Evolutionary conservation across 2,797 vertebrate species (phyloP), one percentile per base, ranked within the genome.

Genomic region (Chrysolophus pictus): DNA sequence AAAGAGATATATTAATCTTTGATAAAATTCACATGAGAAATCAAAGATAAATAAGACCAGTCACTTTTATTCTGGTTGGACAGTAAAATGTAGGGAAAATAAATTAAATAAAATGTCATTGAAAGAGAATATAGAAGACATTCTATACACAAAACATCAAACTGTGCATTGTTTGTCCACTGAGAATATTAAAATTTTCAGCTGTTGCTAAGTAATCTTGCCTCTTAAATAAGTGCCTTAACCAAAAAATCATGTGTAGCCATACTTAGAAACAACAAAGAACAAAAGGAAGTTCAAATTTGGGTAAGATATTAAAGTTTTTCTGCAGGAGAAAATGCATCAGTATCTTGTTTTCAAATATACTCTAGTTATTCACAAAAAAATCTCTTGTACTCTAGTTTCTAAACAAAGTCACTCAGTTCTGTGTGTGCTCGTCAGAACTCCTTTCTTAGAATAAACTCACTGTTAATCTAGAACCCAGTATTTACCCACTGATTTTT

Each of bases 1-100:
- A 91, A 76, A 94, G 44, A 77, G 95, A 96, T 41, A 83, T 4
- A 82, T 65, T 95, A 93, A 88, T 73, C 24, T 83, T 24, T 65
- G 46, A 33, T 62, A 87, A 83, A 88, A 88, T 76, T 80, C 75
- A 77, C 23, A 51, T 70, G 71, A 68, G 39, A 78, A 84, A 94
- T 92, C 41, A n/a, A 44, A 84, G 84, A 53, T 56, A 80, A 90
- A 49, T 14, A 71, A 60, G 44, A 51, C 7, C 23, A 91, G 47
- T 79, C 29, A 47, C 72, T 77, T 78, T 70, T 8, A 65, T 81
- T 94, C 70, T 42, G 31, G 11, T 35, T 12, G n/a, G 89, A 68
- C 35, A 76, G 42, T 67, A 64, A 90, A 63, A 64, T n/a, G 8
- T 60, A 37, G 51, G 82, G 22, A 89, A 81, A 96, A 91, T 4